Evolutionary conservation across 2,113 vertebrate species (phyloP).

Genomic region (Chunga burmeisteri): DNA sequence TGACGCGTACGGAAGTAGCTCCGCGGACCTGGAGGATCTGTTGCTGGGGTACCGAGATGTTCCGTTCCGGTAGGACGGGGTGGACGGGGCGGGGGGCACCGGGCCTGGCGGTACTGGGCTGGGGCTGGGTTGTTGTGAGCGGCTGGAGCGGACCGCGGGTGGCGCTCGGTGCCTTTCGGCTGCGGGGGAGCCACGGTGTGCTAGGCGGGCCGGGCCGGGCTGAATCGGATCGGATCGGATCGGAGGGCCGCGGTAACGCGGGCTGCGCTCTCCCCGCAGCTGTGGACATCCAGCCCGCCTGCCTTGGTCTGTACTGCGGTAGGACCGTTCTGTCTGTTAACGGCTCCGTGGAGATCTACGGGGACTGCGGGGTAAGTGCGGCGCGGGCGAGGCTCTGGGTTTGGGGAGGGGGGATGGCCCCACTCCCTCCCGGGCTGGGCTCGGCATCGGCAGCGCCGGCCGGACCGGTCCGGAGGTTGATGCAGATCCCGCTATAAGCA

Average conservation of each 20-base stretch:
- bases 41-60: neutral
- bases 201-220: neutral
- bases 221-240: too few species aligned
- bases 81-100: neutral
- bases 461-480: neutral
- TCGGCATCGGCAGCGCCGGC: neutral
- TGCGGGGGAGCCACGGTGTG: neutral
- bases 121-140: too few species aligned
- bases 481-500: neutral
- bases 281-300: slow-evolving; percentile 34
- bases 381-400: neutral
- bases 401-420: neutral
- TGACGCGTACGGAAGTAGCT: rapidly evolving
- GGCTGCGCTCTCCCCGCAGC: neutral
- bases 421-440: neutral
- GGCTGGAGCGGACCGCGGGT: neutral
- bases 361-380: neutral
- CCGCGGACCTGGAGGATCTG: rapidly evolving
- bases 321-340: neutral
- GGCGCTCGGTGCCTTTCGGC: neutral
- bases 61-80: slow-evolving; percentile 4
- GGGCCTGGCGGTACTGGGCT: neutral
- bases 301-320: slow-evolving; percentile 44
- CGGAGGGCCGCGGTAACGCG: neutral
- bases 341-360: slow-evolving; percentile 53